A percentile compares a stretch with the other conserved stretches of the same genome.
Evolutionary conservation across 2,797 vertebrate species (phyloP).

Genomic region (Cyprinodon diabolis): DNA sequence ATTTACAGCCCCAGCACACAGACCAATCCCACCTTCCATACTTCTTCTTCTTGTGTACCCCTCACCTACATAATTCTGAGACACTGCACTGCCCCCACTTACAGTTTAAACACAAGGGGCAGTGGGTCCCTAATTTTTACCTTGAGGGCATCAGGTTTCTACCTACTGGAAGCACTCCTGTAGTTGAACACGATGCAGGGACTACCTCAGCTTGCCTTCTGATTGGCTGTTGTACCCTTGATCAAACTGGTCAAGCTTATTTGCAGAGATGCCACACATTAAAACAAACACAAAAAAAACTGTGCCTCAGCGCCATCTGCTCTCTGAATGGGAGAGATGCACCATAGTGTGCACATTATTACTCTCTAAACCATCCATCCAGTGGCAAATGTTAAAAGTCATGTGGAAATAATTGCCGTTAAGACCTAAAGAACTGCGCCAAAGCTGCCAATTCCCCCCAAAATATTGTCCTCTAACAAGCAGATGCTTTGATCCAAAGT

Average conservation of each 20-base stretch:
- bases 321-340: slow-evolving; percentile 60
- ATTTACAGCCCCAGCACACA: slow-evolving; percentile 23
- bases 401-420: slow-evolving; percentile 73
- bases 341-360: slow-evolving; percentile 36
- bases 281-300: slow-evolving; percentile 44
- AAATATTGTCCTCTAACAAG: slow-evolving; percentile 68
- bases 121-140: slow-evolving; percentile 56
- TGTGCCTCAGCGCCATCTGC: slow-evolving; percentile 76
- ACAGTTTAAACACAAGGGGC: slow-evolving; percentile 58
- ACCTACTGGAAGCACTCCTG: slow-evolving; percentile 47
- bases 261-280: slow-evolving; percentile 27
- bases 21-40: slow-evolving; percentile 14
- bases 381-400: slow-evolving; percentile 65
- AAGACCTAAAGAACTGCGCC: slow-evolving; percentile 75
- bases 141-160: slow-evolving; percentile 45
- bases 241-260: slow-evolving; percentile 45
- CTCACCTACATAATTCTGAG: slow-evolving; percentile 25
- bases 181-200: slow-evolving; percentile 54
- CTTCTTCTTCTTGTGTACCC: slow-evolving; percentile 5
- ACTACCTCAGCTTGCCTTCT: slow-evolving; percentile 70
- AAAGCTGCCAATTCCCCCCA: slow-evolving; percentile 73
- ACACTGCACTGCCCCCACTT: slow-evolving; percentile 64
- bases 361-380: slow-evolving; percentile 50
- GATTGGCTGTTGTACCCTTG: slow-evolving; percentile 62
- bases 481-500: slow-evolving; percentile 78